Evolutionary conservation across 2,888 invertebrate species (phyloP).

Genomic region (Pyrrhia umbra): DNA sequence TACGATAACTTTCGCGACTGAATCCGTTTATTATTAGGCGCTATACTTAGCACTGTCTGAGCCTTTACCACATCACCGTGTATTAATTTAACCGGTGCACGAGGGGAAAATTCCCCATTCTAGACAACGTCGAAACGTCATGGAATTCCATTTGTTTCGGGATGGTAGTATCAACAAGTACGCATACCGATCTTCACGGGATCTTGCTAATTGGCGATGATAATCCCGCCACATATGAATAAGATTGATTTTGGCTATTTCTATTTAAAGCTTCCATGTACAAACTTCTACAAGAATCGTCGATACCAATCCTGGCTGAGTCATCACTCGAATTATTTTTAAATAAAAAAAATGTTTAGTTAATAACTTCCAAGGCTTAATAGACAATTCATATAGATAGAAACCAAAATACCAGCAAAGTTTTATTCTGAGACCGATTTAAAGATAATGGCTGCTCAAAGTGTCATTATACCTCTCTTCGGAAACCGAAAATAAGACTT

Average conservation of each 20-base stretch:
- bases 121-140: background rate
- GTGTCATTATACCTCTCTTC: conserved; percentile 63
- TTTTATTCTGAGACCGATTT: conserved; percentile 57
- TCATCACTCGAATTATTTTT: too few relatives aligned
- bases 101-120: background rate
- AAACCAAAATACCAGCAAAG: conserved; percentile 7
- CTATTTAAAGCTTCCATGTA: too few relatives aligned
- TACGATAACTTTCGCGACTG: background rate
- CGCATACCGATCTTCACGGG: too few relatives aligned
- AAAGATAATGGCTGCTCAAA: conserved; percentile 59
- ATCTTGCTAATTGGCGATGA: too few relatives aligned
- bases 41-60: background rate
- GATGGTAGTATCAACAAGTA: too few relatives aligned
- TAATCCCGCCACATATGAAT: too few relatives aligned
- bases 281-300: too few relatives aligned
- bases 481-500: conserved; percentile 73
- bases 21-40: background rate
- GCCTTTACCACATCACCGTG: background rate
- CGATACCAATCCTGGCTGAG: too few relatives aligned
- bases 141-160: background rate
- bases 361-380: background rate
- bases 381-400: background rate
- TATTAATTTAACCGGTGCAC: background rate
- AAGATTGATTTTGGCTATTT: too few relatives aligned
- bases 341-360: too few relatives aligned